Percentiles rank a stretch among this genome's conserved stretches.
Conservation (phyloP, 1,140 invertebrate species). For the Drosophila eugracilis region DNA sequence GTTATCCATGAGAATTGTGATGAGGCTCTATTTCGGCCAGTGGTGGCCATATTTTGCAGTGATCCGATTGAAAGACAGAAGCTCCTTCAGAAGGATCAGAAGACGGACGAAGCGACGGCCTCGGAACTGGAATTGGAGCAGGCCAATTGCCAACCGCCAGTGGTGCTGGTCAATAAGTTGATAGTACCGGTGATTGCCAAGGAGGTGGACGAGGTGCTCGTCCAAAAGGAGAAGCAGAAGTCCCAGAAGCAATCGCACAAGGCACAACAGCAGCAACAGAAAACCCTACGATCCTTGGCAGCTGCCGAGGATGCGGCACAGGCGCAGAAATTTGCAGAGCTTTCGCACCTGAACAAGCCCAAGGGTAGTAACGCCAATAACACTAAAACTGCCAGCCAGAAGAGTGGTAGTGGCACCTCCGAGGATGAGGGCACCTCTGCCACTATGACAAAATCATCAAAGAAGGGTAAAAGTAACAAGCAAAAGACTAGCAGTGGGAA, state of each 20-base stretch:
- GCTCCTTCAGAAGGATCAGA: slow-evolving; percentile 38
- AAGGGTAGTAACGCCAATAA: slow-evolving; percentile 17
- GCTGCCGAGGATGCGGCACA: slow-evolving; percentile 60
- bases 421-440: slow-evolving; percentile 43
- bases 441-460: slow-evolving; percentile 30
- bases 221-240: slow-evolving; percentile 84
- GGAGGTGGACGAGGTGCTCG: slow-evolving; percentile 84
- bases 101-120: slow-evolving; percentile 3
- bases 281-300: slow-evolving; percentile 84
- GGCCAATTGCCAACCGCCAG: slow-evolving; percentile 60
- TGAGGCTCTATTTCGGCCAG: slow-evolving; percentile 87
- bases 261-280: slow-evolving; percentile 69
- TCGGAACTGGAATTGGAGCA: background rate
- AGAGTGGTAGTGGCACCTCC: slow-evolving; percentile 48
- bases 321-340: slow-evolving; percentile 55
- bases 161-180: slow-evolving; percentile 72
- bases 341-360: slow-evolving; percentile 67
- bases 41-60: slow-evolving; percentile 85
- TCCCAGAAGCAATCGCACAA: slow-evolving; percentile 81
- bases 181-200: slow-evolving; percentile 84
- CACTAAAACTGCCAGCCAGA: slow-evolving; percentile 40
- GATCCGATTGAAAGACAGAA: slow-evolving; percentile 53
- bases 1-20: slow-evolving; percentile 88
- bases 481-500: slow-evolving; percentile 22
- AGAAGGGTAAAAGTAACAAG: slow-evolving; percentile 38